phyloP scores from a whole-genome alignment of 2,113 vertebrate genomes.

The Siphamia tubifer region DNA sequence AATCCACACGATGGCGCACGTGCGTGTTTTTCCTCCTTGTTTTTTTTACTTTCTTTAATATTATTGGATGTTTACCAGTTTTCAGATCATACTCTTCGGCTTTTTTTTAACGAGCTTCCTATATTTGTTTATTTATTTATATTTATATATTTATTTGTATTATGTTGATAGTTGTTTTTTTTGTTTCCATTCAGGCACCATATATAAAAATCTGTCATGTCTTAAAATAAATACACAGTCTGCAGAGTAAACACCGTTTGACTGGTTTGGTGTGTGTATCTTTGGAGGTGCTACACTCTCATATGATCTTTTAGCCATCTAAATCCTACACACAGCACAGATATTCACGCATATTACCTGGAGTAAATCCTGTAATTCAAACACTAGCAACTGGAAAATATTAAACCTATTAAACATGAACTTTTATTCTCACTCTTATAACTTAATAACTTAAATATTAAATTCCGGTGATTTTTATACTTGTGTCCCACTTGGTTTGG shows the following conservation, averaged over 20 bases:
- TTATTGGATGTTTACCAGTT: too few relatives aligned
- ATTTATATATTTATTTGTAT: too few relatives aligned
- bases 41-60: too few relatives aligned
- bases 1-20: conserved; percentile 48
- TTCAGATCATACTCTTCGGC: too few relatives aligned
- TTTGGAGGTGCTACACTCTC: conserved; percentile 45
- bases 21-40: neutral
- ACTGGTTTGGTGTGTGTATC: conserved; percentile 75
- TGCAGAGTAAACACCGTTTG: conserved; percentile 33
- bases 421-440: neutral
- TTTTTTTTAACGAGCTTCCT: too few relatives aligned
- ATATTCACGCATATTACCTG: neutral
- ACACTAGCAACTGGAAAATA: conserved; percentile 7
- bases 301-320: conserved; percentile 7
- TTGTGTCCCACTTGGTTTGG: too few relatives aligned
- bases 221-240: conserved; percentile 7
- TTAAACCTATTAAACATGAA: neutral
- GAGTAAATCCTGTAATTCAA: conserved; percentile 60
- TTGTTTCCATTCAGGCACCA: neutral
- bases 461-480: too few relatives aligned
- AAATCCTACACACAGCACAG: conserved; percentile 31
- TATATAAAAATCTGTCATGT: conserved; percentile 8
- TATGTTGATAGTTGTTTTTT: too few relatives aligned
- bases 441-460: too few relatives aligned
- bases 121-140: too few relatives aligned